Conservation (phyloP, 1,140 invertebrate genomes). For the Alviniconcha marisindica region DNA sequence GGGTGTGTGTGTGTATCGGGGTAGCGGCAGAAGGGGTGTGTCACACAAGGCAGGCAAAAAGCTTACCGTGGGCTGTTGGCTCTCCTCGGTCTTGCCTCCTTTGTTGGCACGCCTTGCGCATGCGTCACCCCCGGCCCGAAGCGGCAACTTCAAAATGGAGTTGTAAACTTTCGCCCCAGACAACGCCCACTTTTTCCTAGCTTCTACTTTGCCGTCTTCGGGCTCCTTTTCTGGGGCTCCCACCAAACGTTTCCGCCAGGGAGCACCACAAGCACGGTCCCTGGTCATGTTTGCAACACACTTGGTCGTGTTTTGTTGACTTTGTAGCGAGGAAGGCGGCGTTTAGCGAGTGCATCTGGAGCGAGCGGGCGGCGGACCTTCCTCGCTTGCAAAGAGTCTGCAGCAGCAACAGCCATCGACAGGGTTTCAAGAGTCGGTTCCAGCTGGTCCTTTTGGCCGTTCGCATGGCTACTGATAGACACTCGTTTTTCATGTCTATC, state of each 20-base stretch:
- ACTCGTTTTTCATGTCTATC: conserved; percentile 68
- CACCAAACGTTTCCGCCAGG: neutral
- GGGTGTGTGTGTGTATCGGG: neutral
- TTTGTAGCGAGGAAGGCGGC: neutral
- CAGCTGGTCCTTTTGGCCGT: conserved; percentile 61
- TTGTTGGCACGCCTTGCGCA: conserved; percentile 21
- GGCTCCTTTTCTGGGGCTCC: neutral
- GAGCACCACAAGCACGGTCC: neutral
- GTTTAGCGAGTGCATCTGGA: neutral
- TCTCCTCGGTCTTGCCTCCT: neutral
- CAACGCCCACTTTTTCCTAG: conserved; percentile 36
- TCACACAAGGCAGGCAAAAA: neutral
- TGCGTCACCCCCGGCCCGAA: conserved; percentile 19
- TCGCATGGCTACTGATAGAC: conserved; percentile 61
- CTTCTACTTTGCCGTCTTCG: neutral
- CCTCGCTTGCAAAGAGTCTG: neutral
- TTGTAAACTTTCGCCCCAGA: conserved; percentile 8
- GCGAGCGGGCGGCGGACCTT: neutral
- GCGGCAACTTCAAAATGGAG: conserved; percentile 29
- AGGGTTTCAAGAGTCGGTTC: conserved; percentile 25
- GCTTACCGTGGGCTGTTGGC: neutral
- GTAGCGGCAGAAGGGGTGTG: neutral
- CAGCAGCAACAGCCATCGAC: no score
- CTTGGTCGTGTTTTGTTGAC: neutral
- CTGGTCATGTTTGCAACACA: conserved; percentile 16